These are phyloP conservation scores for Pseudoips prasinana DNA, from an alignment of 2,888 invertebrate species.

Conservation along the genomic window DNA sequence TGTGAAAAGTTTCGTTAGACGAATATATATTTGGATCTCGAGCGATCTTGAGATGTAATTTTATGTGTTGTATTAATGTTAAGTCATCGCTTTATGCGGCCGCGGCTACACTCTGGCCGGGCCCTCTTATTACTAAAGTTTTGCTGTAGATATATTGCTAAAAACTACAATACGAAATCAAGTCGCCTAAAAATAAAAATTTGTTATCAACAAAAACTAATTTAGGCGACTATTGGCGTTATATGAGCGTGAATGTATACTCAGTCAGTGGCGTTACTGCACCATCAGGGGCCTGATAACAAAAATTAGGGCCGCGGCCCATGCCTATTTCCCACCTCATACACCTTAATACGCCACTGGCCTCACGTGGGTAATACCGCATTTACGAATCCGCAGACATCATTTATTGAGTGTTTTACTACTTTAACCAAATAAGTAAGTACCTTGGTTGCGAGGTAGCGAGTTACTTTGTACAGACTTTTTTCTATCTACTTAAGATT, in stretches of 20 bases:
- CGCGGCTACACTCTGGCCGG: slow-evolving; percentile 15
- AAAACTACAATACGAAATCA: no score
- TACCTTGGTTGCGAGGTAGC: slow-evolving; percentile 21
- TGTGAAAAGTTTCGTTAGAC: slow-evolving; percentile 22
- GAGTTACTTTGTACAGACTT: slow-evolving; percentile 38
- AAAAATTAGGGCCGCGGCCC: no score
- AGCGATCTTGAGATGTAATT: slow-evolving; percentile 10
- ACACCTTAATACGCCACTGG: no score
- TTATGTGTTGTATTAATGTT: slow-evolving; percentile 23
- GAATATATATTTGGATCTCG: slow-evolving; percentile 16
- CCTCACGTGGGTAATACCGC: slow-evolving; percentile 11
- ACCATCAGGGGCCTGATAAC: no score
- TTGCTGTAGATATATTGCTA: no score
- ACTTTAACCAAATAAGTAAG: slow-evolving; percentile 11
- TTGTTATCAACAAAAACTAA: no score
- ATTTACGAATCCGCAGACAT: slow-evolving; percentile 27
- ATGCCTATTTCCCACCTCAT: no score
- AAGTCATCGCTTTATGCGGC: slow-evolving; percentile 16
- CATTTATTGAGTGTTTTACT: slow-evolving; percentile 20
- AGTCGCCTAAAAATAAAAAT: no score
- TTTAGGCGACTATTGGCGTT: no score
- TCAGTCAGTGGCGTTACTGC: no score
- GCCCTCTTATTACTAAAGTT: no score
- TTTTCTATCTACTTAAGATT: slow-evolving; percentile 36
- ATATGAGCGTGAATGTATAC: no score